Percentiles rank a stretch among this genome's conserved stretches.
phyloP scores from a whole-genome alignment of 2,888 invertebrate species.

The Diaphora mendica region DNA sequence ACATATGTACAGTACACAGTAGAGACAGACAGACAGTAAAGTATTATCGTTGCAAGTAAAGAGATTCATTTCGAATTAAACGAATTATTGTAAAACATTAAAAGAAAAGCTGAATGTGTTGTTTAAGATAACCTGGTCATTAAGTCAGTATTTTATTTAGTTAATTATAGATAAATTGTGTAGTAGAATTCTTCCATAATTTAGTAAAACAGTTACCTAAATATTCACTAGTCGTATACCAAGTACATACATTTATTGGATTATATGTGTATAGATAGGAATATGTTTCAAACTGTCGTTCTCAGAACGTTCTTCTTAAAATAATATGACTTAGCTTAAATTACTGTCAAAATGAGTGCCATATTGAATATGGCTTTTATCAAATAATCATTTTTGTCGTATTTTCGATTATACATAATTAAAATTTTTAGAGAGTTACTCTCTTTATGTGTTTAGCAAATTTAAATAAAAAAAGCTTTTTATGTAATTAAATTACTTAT shows the following conservation, averaged over 20 bases:
- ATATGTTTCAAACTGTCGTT: slow-evolving; percentile 50
- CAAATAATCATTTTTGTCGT: slow-evolving; percentile 34
- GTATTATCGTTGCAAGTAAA: neutral
- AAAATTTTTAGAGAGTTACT: slow-evolving; percentile 49
- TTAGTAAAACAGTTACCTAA: slow-evolving; percentile 50
- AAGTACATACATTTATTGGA: slow-evolving; percentile 54
- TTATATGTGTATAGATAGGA: slow-evolving; percentile 49
- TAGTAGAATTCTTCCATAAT: slow-evolving; percentile 54
- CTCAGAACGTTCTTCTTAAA: slow-evolving; percentile 52
- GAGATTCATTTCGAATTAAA: neutral
- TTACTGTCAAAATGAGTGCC: slow-evolving; percentile 56
- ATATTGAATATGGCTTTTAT: slow-evolving; percentile 60
- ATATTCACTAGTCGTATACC: slow-evolving; percentile 60
- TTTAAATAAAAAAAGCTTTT: slow-evolving; percentile 51
- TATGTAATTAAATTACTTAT: slow-evolving; percentile 61
- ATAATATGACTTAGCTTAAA: slow-evolving; percentile 43
- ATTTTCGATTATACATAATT: slow-evolving; percentile 24
- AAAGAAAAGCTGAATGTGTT: neutral
- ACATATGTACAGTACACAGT: too few relatives aligned
- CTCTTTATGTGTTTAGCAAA: slow-evolving; percentile 48
- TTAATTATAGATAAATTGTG: slow-evolving; percentile 52
- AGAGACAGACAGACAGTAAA: too few relatives aligned
- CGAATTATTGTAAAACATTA: neutral
- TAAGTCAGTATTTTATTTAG: slow-evolving; percentile 46
- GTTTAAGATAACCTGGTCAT: slow-evolving; percentile 29